Evolutionary conservation across 1,140 invertebrate genomes (phyloP).

Genomic region (Ganaspis sp.): DNA sequence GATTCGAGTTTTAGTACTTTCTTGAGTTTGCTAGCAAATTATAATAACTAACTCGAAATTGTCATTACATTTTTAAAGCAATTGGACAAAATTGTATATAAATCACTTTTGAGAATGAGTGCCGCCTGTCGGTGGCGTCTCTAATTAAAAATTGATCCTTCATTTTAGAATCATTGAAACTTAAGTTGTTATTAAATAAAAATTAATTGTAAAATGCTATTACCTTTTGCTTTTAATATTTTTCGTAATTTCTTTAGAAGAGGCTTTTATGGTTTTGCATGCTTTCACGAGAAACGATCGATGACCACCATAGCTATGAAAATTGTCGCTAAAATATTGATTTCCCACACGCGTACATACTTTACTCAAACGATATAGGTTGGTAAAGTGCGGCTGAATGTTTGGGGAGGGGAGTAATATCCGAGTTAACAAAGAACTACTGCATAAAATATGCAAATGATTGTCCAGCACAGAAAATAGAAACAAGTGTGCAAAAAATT

Average conservation of each 20-base stretch:
- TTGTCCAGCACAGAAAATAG: not conserved
- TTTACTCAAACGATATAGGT: not conserved
- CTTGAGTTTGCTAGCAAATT: too few species aligned
- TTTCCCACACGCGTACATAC: not conserved
- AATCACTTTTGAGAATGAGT: too few species aligned
- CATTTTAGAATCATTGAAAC: too few species aligned
- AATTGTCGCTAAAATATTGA: slow-evolving; percentile 18
- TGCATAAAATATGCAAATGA: slow-evolving; percentile 14
- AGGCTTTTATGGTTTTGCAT: not conserved
- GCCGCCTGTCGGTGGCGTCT: too few species aligned
- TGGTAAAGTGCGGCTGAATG: not conserved
- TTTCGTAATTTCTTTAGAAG: not conserved
- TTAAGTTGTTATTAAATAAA: too few species aligned
- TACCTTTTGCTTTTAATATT: too few species aligned
- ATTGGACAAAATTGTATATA: too few species aligned
- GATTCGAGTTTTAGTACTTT: too few species aligned
- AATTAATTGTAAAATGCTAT: too few species aligned
- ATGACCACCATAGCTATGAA: not conserved
- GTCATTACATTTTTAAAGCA: too few species aligned
- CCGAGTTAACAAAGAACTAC: not conserved
- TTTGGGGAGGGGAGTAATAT: not conserved
- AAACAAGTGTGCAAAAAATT: not conserved
- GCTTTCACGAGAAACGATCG: not conserved
- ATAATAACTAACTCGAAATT: too few species aligned
- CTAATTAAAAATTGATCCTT: too few species aligned